Conservation (phyloP, 2,113 vertebrate species). For the Acanthisitta chloris region DNA sequence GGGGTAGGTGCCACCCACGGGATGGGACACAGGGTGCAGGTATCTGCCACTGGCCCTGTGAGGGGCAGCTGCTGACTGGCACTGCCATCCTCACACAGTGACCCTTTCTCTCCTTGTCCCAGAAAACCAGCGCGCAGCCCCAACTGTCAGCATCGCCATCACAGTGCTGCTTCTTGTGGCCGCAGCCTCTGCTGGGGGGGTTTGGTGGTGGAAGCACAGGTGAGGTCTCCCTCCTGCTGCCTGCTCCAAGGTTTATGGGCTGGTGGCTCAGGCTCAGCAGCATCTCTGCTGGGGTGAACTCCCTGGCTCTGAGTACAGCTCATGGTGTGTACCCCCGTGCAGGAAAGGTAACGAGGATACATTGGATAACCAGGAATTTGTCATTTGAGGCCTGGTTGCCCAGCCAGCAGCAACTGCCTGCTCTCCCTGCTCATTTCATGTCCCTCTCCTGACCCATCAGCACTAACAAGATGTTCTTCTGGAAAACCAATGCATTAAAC, state of each 20-base stretch:
- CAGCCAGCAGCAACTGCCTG: fast-evolving
- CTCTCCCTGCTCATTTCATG: background rate
- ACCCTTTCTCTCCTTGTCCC: background rate
- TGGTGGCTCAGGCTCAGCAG: background rate
- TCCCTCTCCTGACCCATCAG: background rate
- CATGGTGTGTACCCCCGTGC: background rate
- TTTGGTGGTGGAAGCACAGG: conserved; percentile 17
- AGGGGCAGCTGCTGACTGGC: background rate
- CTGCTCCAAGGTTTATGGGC: background rate
- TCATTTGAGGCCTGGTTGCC: background rate
- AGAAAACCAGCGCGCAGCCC: background rate
- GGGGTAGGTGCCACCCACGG: background rate
- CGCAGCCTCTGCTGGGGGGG: background rate
- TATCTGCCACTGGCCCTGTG: background rate
- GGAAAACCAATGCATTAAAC: background rate
- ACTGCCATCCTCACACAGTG: background rate
- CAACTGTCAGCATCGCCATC: background rate
- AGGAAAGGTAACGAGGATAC: background rate
- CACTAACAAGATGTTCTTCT: fast-evolving
- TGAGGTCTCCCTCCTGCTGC: background rate
- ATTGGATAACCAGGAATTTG: background rate
- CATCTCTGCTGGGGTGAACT: background rate
- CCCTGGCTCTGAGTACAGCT: fast-evolving
- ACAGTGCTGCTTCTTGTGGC: background rate
- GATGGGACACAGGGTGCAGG: no score